A percentile compares a stretch with the other conserved stretches of the same genome.
Conservation (phyloP, 2,888 invertebrate species). For the Drosophila anceps region DNA sequence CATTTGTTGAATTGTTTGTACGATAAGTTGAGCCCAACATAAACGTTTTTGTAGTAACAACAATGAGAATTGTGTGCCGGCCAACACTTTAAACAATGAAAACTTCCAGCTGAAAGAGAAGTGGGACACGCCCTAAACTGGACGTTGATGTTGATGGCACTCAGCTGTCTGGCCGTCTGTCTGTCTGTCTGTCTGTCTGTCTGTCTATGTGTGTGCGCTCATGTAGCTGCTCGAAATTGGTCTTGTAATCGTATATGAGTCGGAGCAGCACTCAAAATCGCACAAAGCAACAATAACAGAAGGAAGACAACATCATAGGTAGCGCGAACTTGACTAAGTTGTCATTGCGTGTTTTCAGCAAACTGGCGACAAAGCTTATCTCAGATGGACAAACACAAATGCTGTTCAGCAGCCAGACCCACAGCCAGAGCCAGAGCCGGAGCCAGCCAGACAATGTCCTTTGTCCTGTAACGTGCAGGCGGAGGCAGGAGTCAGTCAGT, state of each 20-base stretch:
- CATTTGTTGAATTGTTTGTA: constrained; percentile 76
- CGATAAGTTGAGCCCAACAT: constrained; percentile 62
- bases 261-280: constrained; percentile 54
- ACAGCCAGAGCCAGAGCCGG: constrained; percentile 25
- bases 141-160: constrained; percentile 36
- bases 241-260: constrained; percentile 49
- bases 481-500: constrained; percentile 12
- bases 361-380: constrained; percentile 78
- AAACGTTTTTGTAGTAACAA: constrained; percentile 51
- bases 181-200: not conserved
- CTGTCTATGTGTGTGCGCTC: constrained; percentile 3
- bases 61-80: constrained; percentile 70
- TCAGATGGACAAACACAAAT: constrained; percentile 77
- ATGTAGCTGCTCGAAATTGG: constrained; percentile 53
- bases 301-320: constrained; percentile 54
- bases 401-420: constrained; percentile 33
- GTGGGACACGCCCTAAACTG: constrained; percentile 36
- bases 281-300: constrained; percentile 39
- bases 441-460: constrained; percentile 5
- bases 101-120: constrained; percentile 43
- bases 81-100: constrained; percentile 76
- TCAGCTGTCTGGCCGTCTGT: constrained; percentile 23
- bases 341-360: constrained; percentile 79
- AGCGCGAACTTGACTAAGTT: constrained; percentile 57
- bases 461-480: constrained; percentile 19